phyloP scores from a whole-genome alignment of 1,140 invertebrate species.

The Drosophila kikkawai region DNA sequence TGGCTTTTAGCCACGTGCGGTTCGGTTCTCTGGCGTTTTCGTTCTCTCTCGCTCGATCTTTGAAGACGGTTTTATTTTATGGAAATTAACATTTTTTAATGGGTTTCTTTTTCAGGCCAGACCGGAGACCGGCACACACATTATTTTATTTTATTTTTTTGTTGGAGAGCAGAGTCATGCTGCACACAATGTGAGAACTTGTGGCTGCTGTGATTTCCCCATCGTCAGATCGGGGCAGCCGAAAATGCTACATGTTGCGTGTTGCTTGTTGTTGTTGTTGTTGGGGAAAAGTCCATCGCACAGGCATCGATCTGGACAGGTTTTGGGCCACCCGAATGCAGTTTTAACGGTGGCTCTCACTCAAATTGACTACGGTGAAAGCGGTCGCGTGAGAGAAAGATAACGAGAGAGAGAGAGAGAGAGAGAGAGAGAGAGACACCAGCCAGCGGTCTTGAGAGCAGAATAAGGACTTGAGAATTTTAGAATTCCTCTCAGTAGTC shows the following conservation, averaged over 20 bases:
- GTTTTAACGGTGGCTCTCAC: slow-evolving; percentile 26
- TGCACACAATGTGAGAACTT: slow-evolving; percentile 32
- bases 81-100: slow-evolving; percentile 82
- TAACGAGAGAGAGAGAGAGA: background rate
- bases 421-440: background rate
- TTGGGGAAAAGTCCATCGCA: slow-evolving; percentile 22
- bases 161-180: slow-evolving; percentile 33
- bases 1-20: slow-evolving; percentile 72
- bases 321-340: slow-evolving; percentile 27
- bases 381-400: slow-evolving; percentile 8
- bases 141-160: slow-evolving; percentile 27
- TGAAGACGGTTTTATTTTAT: slow-evolving; percentile 60
- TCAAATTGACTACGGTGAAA: slow-evolving; percentile 17
- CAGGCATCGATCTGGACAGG: slow-evolving; percentile 41
- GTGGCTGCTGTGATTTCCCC: slow-evolving; percentile 21
- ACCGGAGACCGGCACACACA: slow-evolving; percentile 23
- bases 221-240: background rate
- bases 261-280: slow-evolving; percentile 1
- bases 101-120: slow-evolving; percentile 57
- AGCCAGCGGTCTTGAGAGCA: background rate
- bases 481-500: background rate
- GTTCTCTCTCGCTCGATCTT: background rate
- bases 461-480: slow-evolving; percentile 21
- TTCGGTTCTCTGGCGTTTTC: slow-evolving; percentile 23
- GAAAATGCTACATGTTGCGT: slow-evolving; percentile 40